Base-by-base conservation (phyloP, 2,888 invertebrate genomes). In the Bombylius discolor region DNA sequence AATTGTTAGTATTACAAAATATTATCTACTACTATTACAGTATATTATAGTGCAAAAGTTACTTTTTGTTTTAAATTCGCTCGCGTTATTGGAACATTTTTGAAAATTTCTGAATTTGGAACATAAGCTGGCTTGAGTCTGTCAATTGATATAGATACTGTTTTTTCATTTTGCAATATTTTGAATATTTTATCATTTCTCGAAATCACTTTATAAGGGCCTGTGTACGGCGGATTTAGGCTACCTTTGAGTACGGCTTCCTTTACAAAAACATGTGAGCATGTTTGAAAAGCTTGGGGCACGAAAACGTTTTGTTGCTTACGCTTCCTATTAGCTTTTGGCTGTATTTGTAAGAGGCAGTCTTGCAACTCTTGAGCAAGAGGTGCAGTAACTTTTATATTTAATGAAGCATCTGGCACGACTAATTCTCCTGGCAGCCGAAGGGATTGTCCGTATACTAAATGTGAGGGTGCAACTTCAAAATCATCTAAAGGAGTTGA, bases 221-320 rank as follows among this genome's bases (percentile, higher is more conserved):
- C 61, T 32, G 55, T 52, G 52, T 64, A 64, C 0, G 63, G 62
- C 9, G 59, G 59, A 23, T 60, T 57, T 12, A 64, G 45, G 39
- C 56, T 53, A 36, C 50, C 36, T 52, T 53, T 56, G 47, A 50
- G 44, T 32, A 46, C 45, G 23, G 52, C 49, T 8, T 50, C 53
- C 39, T 49, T 49, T 14, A 56, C 14, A 32, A 56, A 56, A 42
- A 53, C 53, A 34, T 49, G 45, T 32, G 46, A 45, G n/a, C 53
- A 50, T 11, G 14, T 12, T 36, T 49, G n/a, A 9, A 56, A 33
- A 8, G 14, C 49, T 33, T 53, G 49, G 3, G 46, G 53, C 32
- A 53, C 49, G 42, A 51, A 51, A 42, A 39, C 39, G 4, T 42
- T 45, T n/a, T 49, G 45, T 49, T 56, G 56, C 39, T 36, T 50